Evolutionary conservation across 2,113 vertebrate species (phyloP).

Genomic region (Tauraco erythrolophus): DNA sequence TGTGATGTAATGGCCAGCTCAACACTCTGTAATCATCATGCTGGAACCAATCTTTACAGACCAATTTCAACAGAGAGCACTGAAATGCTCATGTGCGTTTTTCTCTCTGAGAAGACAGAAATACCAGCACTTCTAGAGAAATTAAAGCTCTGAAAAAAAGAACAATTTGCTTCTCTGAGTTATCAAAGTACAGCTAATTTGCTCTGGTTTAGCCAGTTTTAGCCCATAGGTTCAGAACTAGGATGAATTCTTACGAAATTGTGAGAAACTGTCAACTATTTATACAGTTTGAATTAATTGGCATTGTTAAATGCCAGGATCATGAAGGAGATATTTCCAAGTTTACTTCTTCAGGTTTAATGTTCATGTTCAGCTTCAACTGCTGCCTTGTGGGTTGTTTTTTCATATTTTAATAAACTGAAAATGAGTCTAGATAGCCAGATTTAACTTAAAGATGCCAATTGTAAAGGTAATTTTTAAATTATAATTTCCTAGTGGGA

Average conservation of each 20-base stretch:
- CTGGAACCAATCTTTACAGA: not conserved
- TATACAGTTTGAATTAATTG: not conserved
- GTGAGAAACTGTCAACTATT: not conserved
- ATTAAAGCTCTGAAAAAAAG: not conserved
- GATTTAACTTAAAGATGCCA: not conserved
- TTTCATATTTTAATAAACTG: not conserved
- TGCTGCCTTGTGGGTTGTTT: not conserved
- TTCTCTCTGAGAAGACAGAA: not conserved
- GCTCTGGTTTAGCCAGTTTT: not conserved
- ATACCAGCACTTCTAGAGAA: not conserved
- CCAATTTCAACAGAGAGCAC: not conserved
- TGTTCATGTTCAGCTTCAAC: not conserved
- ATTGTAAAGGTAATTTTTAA: not conserved
- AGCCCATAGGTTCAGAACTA: not conserved
- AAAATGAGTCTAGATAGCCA: not conserved
- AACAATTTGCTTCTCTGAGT: not conserved
- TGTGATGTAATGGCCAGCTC: not conserved
- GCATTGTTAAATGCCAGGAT: not conserved
- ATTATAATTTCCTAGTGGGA: not conserved
- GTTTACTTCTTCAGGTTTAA: not conserved
- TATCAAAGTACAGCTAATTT: not conserved
- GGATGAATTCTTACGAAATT: not conserved
- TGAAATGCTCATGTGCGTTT: not conserved
- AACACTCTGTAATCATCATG: not conserved
- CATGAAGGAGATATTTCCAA: not conserved